Evolutionary conservation across 2,113 vertebrate species (phyloP).

Genomic region (Choloepus hoffmanni): DNA sequence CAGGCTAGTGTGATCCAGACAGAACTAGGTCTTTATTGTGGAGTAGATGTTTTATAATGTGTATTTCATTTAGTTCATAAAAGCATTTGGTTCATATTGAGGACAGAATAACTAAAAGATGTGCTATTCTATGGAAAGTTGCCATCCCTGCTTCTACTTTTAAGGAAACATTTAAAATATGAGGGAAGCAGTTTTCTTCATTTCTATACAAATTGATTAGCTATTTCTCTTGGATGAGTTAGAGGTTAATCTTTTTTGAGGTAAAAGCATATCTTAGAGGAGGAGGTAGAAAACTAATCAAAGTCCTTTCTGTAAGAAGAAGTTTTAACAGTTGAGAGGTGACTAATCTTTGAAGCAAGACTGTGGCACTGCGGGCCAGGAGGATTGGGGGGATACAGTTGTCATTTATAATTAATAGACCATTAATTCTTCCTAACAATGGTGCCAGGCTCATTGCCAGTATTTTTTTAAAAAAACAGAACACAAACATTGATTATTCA

Average conservation of each 20-base stretch:
- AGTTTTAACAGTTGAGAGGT: slow-evolving; percentile 62
- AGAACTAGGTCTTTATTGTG: neutral
- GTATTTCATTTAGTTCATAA: slow-evolving; percentile 15
- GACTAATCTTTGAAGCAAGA: slow-evolving; percentile 33
- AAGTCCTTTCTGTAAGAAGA: slow-evolving; percentile 63
- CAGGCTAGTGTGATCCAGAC: neutral
- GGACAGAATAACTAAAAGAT: neutral
- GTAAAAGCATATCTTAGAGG: slow-evolving; percentile 52
- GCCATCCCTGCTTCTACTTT: slow-evolving; percentile 38
- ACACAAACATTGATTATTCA: neutral
- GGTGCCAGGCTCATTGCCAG: neutral
- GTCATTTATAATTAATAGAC: slow-evolving; percentile 46
- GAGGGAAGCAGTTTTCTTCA: slow-evolving; percentile 55
- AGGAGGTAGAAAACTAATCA: slow-evolving; percentile 47
- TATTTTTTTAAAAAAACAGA: neutral
- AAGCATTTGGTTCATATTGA: neutral
- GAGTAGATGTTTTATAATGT: neutral
- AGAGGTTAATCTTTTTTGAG: slow-evolving; percentile 62
- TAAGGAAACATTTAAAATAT: slow-evolving; percentile 30
- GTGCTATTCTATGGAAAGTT: neutral
- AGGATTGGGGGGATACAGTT: neutral
- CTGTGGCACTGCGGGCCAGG: neutral
- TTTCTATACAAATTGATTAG: slow-evolving; percentile 42
- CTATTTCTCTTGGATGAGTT: slow-evolving; percentile 48
- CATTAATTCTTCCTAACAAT: slow-evolving; percentile 40